Evolutionary conservation across 1,140 invertebrate species (phyloP).

Genomic region (Aradophagus sp.): DNA sequence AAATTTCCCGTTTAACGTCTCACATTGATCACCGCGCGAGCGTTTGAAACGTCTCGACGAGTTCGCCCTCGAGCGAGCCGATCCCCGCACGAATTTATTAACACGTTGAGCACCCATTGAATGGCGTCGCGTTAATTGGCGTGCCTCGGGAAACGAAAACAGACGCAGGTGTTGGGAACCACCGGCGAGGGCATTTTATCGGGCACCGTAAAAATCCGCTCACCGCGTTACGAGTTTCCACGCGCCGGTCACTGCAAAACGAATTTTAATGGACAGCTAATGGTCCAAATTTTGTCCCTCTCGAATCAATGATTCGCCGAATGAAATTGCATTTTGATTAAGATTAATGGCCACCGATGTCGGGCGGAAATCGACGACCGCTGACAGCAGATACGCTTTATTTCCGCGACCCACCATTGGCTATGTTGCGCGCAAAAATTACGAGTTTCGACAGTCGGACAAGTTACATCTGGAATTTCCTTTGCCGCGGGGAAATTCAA

Average conservation of each 20-base stretch:
- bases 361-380: neutral
- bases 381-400: slow-evolving; percentile 7
- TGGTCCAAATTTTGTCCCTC: slow-evolving; percentile 4
- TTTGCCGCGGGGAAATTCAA: slow-evolving; percentile 6
- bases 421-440: slow-evolving; percentile 6
- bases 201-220: too few relatives aligned
- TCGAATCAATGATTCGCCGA: slow-evolving; percentile 9
- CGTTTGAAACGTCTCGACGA: slow-evolving; percentile 49
- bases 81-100: slow-evolving; percentile 46
- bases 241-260: too few relatives aligned
- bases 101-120: slow-evolving; percentile 36
- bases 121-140: slow-evolving; percentile 41
- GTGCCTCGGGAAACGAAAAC: slow-evolving; percentile 4
- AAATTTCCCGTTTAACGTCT: slow-evolving; percentile 55
- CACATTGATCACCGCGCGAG: slow-evolving; percentile 45
- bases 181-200: too few relatives aligned
- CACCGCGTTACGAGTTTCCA: too few relatives aligned
- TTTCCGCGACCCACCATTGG: slow-evolving; percentile 10
- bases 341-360: slow-evolving; percentile 22
- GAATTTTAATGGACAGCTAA: too few relatives aligned
- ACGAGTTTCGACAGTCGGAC: neutral
- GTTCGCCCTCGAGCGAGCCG: slow-evolving; percentile 41
- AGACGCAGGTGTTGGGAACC: slow-evolving; percentile 6
- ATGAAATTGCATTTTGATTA: slow-evolving; percentile 37
- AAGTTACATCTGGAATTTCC: slow-evolving; percentile 2